Evolutionary conservation across 2,113 vertebrate genomes (phyloP).

Genomic region (Sardina pilchardus): DNA sequence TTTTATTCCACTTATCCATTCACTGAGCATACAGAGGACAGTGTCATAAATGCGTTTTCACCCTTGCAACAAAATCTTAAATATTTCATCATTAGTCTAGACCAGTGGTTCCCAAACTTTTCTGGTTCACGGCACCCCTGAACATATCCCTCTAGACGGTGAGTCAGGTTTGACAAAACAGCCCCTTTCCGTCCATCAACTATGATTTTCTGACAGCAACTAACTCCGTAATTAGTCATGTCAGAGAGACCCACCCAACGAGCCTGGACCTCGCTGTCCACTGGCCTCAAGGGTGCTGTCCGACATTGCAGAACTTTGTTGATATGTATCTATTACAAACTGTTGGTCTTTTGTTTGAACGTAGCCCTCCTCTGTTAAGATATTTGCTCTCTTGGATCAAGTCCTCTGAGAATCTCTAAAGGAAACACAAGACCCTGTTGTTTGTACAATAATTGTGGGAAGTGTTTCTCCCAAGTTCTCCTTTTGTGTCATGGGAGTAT

Average conservation of each 20-base stretch:
- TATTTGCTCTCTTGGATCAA: background rate
- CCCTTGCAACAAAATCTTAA: background rate
- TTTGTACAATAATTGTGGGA: background rate
- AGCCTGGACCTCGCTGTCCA: background rate
- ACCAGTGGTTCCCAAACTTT: too few species aligned
- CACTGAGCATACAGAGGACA: background rate
- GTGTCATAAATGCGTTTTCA: background rate
- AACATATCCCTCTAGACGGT: too few species aligned
- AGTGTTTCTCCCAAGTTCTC: background rate
- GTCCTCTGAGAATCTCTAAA: background rate
- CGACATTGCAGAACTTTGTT: background rate
- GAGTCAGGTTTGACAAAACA: background rate
- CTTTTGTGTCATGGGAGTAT: background rate
- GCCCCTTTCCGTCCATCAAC: background rate
- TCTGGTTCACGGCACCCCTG: too few species aligned
- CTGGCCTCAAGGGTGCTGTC: background rate
- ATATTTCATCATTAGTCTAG: background rate
- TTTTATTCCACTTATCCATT: background rate
- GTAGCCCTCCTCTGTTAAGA: background rate
- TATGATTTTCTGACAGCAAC: background rate
- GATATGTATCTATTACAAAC: background rate
- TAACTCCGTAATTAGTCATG: background rate
- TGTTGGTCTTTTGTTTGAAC: background rate
- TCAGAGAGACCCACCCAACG: conserved; percentile 8
- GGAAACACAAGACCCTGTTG: background rate